Base-by-base conservation (phyloP, 2,797 vertebrate genomes). In the Mormyrops boulengeri region DNA sequence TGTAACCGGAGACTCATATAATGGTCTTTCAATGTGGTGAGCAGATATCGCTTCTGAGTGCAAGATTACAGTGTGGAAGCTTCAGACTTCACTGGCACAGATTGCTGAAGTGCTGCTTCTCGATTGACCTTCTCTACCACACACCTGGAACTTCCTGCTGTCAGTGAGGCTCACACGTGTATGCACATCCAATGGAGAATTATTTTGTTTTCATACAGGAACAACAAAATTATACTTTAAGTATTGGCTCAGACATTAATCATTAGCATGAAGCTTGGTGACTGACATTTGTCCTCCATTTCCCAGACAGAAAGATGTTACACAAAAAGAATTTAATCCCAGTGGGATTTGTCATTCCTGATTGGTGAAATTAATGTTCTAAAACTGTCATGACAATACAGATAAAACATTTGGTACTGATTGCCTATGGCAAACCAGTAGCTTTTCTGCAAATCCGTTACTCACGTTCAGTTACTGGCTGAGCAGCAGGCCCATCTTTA, bases 11-110 rank as follows among this genome's bases (percentile, higher is more conserved):
- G 91, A 57, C 89, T 91, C 53, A 11, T 47, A 19, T 89, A 85
- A 92, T 89, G 91, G 88, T 38, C 90, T 92, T 89, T 91, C 90
- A 52, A 52, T 91, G 77, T 22, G 47, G 8, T 7, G 88, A 91
- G 50, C 49, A 90, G 90, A 90, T 82, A 89, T 87, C 87, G 90
- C 91, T 90, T 73, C 91, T 92, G 90, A 93, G 92, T 92, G 91
- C 90, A 88, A 91, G 90, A 88, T 89, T 90, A 91, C 91, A 80
- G 57, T 77, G 88, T 44, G 47, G 57, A 91, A 89, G 88, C 53
- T 19, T 26, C 66, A 4, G 57, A 89, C 53, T 52, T 57, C 14
- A 55, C 91, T 90, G 47, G 44, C 47, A 52, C 3, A 22, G 49
- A 47, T 44, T 47, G 77, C 12, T 44, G 77, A 82, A n/a, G 17